Conservation (phyloP, 2,797 vertebrate genomes). For the Propithecus deckenii region DNA sequence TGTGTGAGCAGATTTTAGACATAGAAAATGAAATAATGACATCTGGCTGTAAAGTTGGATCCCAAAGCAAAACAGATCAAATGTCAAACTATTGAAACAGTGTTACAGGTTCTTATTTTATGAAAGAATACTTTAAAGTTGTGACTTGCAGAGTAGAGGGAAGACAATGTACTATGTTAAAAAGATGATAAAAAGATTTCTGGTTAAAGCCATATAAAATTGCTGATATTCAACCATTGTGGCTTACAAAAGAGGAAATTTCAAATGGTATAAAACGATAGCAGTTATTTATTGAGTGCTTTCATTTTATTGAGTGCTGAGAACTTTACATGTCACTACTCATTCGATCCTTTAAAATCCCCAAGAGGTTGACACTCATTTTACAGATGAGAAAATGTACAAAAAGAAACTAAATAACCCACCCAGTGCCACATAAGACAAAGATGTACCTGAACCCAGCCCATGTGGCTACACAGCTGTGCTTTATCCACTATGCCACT, state of each 20-base stretch:
- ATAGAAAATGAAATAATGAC: neutral
- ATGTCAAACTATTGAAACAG: neutral
- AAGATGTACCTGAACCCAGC: neutral
- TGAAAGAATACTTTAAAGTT: neutral
- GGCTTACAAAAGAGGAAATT: neutral
- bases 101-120: neutral
- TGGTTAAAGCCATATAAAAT: neutral
- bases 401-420: neutral
- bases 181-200: neutral
- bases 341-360: neutral
- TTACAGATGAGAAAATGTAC: neutral
- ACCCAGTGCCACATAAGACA: neutral
- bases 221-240: neutral
- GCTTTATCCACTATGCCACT: neutral
- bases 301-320: neutral
- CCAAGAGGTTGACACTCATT: neutral
- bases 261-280: neutral
- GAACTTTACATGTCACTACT: neutral
- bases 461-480: neutral
- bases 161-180: neutral
- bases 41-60: neutral
- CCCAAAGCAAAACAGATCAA: constrained; percentile 4
- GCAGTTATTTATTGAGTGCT: neutral
- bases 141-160: neutral
- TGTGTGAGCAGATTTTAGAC: constrained; percentile 23